phyloP scores from a whole-genome alignment of 2,113 vertebrate genomes.

The Brachyhypopomus occidentalis region DNA sequence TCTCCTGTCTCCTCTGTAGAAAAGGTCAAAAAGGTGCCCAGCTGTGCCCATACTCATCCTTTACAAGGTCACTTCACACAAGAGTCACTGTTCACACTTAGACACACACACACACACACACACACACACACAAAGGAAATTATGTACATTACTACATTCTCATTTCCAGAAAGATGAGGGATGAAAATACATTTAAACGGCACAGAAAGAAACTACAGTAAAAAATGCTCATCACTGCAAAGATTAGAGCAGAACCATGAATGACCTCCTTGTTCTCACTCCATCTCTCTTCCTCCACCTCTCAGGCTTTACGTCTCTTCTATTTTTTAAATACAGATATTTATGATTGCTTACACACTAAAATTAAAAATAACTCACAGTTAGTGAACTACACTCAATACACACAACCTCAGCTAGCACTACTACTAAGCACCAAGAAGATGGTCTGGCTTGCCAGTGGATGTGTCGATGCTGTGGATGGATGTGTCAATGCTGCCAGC shows the following conservation, averaged over 20 bases:
- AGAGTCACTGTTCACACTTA: background rate
- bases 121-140: constrained; percentile 34
- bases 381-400: too few species aligned
- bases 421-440: too few species aligned
- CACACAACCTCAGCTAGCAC: too few species aligned
- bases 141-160: constrained; percentile 31
- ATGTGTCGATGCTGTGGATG: too few species aligned
- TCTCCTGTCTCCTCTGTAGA: constrained; percentile 24
- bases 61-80: constrained; percentile 50
- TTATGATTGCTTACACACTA: too few species aligned
- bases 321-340: background rate
- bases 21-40: constrained; percentile 64
- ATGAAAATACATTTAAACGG: constrained; percentile 15
- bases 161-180: constrained; percentile 35
- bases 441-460: too few species aligned
- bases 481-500: too few species aligned
- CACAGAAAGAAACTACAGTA: constrained; percentile 27
- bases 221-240: background rate
- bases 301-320: background rate
- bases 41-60: constrained; percentile 55
- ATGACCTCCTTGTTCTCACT: background rate
- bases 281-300: background rate
- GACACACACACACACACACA: constrained; percentile 44
- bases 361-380: too few species aligned
- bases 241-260: background rate